Conservation (phyloP, 2,113 vertebrate genomes). For the Mirounga angustirostris region DNA sequence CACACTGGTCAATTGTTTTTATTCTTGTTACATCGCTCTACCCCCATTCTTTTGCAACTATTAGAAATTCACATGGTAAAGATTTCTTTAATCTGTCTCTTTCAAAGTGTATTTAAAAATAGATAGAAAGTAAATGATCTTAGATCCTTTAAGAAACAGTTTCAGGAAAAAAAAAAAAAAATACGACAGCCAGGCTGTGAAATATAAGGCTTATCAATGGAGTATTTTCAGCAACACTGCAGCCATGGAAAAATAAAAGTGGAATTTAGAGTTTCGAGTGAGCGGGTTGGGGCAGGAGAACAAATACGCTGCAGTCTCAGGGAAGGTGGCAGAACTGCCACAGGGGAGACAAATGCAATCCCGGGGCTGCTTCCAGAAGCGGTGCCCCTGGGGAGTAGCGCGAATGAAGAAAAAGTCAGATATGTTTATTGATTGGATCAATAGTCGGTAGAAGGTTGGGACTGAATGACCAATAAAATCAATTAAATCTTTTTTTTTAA, state of each 20-base stretch:
- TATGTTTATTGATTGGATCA: neutral
- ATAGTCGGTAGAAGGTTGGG: neutral
- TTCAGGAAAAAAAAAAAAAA: neutral
- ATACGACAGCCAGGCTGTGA: neutral
- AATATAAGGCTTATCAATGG: neutral
- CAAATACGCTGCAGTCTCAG: neutral
- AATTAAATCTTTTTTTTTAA: neutral
- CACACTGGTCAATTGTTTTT: neutral
- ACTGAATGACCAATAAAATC: neutral
- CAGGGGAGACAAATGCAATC: neutral
- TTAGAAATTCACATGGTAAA: neutral
- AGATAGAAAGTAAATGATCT: neutral
- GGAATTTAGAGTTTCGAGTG: conserved; percentile 5
- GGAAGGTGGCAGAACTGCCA: neutral
- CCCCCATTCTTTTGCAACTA: neutral
- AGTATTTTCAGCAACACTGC: conserved; percentile 55
- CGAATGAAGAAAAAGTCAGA: neutral
- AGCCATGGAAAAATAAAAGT: conserved; percentile 10
- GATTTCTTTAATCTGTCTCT: conserved; percentile 32
- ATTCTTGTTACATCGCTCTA: neutral
- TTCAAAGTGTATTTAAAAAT: conserved; percentile 29
- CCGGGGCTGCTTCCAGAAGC: neutral
- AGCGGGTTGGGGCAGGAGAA: neutral
- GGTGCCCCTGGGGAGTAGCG: neutral
- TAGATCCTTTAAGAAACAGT: conserved; percentile 11